Conservation (phyloP, 2,888 invertebrate species). For the Hololepta plana region DNA sequence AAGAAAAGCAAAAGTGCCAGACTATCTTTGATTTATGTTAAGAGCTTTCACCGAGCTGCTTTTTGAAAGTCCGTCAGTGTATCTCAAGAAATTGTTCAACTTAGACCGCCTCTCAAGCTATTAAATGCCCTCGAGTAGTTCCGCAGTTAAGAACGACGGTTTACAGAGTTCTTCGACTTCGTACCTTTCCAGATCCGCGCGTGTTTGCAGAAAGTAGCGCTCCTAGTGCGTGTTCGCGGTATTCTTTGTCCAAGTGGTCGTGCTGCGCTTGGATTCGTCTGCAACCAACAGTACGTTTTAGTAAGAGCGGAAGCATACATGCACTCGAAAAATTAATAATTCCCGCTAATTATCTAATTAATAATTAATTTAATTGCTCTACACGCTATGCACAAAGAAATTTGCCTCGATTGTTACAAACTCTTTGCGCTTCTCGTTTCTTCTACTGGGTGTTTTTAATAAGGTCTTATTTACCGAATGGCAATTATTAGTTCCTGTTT, state of each 20-base stretch:
- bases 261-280: slow-evolving; percentile 53
- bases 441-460: too few species aligned
- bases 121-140: neutral
- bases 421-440: too few species aligned
- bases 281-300: slow-evolving; percentile 20
- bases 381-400: too few species aligned
- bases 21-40: too few species aligned
- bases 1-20: too few species aligned
- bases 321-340: too few species aligned
- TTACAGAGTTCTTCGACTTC: slow-evolving; percentile 10
- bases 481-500: slow-evolving; percentile 43
- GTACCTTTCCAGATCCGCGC: slow-evolving; percentile 42
- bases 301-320: too few species aligned
- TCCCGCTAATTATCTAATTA: too few species aligned
- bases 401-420: too few species aligned
- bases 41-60: too few species aligned
- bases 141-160: neutral
- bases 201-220: slow-evolving; percentile 41
- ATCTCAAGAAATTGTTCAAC: slow-evolving; percentile 1
- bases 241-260: slow-evolving; percentile 49
- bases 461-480: slow-evolving; percentile 49
- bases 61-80: slow-evolving; percentile 1
- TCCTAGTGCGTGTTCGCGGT: slow-evolving; percentile 44
- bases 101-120: neutral
- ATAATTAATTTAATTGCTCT: too few species aligned